phyloP scores from a whole-genome alignment of 2,113 vertebrate genomes.

The Bambusicola thoracicus region DNA sequence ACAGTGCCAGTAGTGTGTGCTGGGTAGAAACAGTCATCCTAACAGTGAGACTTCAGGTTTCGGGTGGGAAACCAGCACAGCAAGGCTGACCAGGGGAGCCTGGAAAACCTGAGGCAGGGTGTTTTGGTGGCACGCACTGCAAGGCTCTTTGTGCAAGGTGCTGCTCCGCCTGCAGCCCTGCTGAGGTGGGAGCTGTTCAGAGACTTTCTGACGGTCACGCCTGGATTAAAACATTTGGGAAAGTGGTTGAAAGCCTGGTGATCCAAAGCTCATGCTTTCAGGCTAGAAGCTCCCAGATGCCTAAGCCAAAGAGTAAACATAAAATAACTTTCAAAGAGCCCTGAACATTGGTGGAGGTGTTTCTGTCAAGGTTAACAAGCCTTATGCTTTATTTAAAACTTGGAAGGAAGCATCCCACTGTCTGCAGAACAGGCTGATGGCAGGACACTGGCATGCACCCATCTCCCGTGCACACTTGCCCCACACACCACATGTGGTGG shows the following conservation, averaged over 20 bases:
- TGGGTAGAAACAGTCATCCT: neutral
- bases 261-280: neutral
- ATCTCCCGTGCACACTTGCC: neutral
- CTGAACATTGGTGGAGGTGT: neutral
- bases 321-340: slow-evolving; percentile 23
- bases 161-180: neutral
- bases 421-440: neutral
- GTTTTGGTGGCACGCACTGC: neutral
- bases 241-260: accelerated
- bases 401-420: neutral
- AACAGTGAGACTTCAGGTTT: neutral
- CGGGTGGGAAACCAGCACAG: neutral
- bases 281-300: neutral
- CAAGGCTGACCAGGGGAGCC: neutral
- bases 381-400: slow-evolving; percentile 5
- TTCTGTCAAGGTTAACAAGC: neutral
- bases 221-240: neutral
- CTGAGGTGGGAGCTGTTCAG: neutral
- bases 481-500: accelerated
- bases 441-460: neutral
- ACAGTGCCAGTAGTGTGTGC: neutral
- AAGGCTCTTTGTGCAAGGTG: neutral
- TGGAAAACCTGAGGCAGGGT: neutral
- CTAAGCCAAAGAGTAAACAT: neutral
- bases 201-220: neutral